These are phyloP conservation scores for Doris montereyensis DNA, from an alignment of 2,888 invertebrate species.

Conservation along the genomic window DNA sequence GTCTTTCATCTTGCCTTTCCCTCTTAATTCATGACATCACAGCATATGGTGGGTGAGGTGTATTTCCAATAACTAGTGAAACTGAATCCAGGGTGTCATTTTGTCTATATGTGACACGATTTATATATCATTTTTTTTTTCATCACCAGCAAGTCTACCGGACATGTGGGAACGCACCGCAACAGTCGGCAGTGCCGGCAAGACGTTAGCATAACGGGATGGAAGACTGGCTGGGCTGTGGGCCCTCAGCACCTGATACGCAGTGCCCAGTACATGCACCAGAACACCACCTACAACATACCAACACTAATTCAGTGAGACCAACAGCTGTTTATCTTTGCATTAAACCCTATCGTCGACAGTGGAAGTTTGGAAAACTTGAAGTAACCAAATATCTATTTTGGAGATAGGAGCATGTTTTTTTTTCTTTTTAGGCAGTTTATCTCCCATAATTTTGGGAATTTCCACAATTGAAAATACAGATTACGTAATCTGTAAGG, in stretches of 20 bases:
- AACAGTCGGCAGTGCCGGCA: slow-evolving; percentile 97
- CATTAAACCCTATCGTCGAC: too few relatives aligned
- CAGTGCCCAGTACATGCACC: slow-evolving; percentile 89
- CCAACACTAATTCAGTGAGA: slow-evolving; percentile 85
- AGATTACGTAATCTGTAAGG: too few relatives aligned
- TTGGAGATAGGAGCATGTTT: neutral
- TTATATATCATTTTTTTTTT: too few relatives aligned
- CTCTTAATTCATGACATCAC: too few relatives aligned
- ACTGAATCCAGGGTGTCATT: too few relatives aligned
- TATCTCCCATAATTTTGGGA: neutral
- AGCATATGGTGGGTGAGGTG: too few relatives aligned
- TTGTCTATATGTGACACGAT: too few relatives aligned
- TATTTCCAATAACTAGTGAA: too few relatives aligned
- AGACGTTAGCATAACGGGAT: slow-evolving; percentile 96
- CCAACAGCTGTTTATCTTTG: neutral
- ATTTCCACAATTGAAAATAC: too few relatives aligned
- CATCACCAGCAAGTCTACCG: slow-evolving; percentile 83
- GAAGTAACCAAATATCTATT: neutral
- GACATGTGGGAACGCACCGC: slow-evolving; percentile 98
- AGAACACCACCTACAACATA: slow-evolving; percentile 94
- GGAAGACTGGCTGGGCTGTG: slow-evolving; percentile 91
- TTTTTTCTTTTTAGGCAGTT: neutral
- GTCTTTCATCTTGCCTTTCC: too few relatives aligned
- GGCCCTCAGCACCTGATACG: slow-evolving; percentile 85
- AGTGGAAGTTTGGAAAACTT: too few relatives aligned